Evolutionary conservation across 2,888 invertebrate genomes (phyloP).

Genomic region (Cenopis cana): DNA sequence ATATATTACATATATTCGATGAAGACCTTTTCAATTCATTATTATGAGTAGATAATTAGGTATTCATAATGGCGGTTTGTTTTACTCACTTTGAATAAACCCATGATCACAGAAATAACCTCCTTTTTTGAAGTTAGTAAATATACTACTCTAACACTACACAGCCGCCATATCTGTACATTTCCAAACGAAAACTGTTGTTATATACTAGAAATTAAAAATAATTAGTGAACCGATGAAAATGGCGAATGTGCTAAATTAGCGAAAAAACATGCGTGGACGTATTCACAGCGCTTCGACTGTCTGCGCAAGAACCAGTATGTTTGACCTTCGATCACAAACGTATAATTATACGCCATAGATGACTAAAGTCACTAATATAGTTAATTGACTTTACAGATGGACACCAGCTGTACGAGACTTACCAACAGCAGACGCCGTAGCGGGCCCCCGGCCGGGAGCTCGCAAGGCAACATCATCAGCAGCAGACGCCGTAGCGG

Average conservation of each 20-base stretch:
- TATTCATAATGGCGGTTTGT: neutral
- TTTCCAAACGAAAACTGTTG: neutral
- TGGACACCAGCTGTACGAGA: no score
- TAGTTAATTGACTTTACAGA: no score
- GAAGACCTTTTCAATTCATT: neutral
- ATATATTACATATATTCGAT: no score
- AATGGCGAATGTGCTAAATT: slow-evolving; percentile 14
- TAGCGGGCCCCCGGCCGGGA: no score
- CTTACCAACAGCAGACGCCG: no score
- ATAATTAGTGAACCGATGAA: slow-evolving; percentile 32
- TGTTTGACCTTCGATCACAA: neutral
- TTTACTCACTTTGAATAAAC: slow-evolving; percentile 15
- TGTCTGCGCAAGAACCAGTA: neutral
- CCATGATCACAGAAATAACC: slow-evolving; percentile 13
- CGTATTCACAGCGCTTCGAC: neutral
- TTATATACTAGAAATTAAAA: slow-evolving; percentile 31
- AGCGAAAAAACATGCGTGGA: slow-evolving; percentile 3
- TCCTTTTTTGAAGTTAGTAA: neutral
- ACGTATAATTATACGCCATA: no score
- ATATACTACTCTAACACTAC: neutral
- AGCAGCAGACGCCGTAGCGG: no score
- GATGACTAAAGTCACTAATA: no score
- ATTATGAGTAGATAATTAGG: no score
- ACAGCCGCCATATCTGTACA: slow-evolving; percentile 24
- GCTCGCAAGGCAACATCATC: no score